A percentile compares a stretch with the other conserved stretches of the same genome.
Evolutionary conservation across 2,797 vertebrate species (phyloP).

Genomic region (Urosaurus nigricauda): DNA sequence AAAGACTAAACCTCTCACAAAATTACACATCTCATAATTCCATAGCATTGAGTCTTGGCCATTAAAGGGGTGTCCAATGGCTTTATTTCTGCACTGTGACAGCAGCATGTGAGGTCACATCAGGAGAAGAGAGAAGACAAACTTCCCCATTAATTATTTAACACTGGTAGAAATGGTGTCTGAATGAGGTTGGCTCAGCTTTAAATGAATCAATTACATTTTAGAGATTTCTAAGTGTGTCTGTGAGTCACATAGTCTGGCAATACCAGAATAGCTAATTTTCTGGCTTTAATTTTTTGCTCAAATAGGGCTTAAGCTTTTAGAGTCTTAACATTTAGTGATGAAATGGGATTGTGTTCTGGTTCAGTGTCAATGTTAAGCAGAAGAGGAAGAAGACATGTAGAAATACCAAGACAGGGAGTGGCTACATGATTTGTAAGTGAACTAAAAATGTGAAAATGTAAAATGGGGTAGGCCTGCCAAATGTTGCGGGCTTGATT

Average conservation of each 20-base stretch:
- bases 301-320: not conserved
- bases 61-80: too few species aligned
- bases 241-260: not conserved
- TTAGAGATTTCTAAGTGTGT: not conserved
- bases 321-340: not conserved
- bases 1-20: too few species aligned
- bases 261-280: not conserved
- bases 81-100: not conserved
- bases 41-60: too few species aligned
- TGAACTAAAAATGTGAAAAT: not conserved
- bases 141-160: slow-evolving; percentile 1
- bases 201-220: not conserved
- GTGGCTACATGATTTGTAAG: not conserved
- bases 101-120: not conserved
- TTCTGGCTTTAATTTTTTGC: not conserved
- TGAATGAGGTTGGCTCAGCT: not conserved
- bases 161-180: not conserved
- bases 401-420: not conserved
- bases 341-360: not conserved
- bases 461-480: too few species aligned
- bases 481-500: not conserved
- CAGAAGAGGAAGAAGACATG: not conserved
- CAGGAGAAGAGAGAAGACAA: not conserved
- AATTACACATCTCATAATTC: too few species aligned
- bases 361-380: not conserved